Percentiles rank a stretch among this genome's conserved stretches.
These are phyloP conservation scores for Eulemur macaco DNA, from an alignment of 2,113 vertebrate genomes.

Conservation along the genomic window DNA sequence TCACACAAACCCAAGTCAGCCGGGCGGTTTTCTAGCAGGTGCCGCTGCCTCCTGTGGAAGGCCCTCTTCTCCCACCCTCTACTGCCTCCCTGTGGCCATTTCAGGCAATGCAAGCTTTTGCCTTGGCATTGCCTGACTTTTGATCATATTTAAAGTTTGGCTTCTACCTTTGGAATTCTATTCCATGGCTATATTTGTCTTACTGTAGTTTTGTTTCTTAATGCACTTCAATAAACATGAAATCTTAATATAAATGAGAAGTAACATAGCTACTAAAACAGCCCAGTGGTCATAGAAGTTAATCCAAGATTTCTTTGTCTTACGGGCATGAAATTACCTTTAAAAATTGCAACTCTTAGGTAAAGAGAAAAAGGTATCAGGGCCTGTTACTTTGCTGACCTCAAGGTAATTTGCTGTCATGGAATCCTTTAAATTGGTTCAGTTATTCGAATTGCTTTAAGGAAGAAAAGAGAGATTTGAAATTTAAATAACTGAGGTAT, in stretches of 20 bases:
- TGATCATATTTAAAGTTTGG: neutral
- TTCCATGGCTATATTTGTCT: neutral
- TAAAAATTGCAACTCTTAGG: neutral
- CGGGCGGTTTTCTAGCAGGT: neutral
- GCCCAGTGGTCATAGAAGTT: neutral
- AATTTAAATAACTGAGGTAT: neutral
- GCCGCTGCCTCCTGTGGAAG: neutral
- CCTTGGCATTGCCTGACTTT: neutral
- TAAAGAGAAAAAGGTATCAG: neutral
- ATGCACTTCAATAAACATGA: neutral
- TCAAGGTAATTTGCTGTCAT: neutral
- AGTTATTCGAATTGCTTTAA: neutral
- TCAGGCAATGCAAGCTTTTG: neutral
- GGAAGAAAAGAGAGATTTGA: slow-evolving; percentile 24
- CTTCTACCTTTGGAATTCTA: neutral
- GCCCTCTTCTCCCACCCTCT: neutral
- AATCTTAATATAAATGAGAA: neutral
- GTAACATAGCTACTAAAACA: neutral
- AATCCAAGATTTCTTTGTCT: neutral
- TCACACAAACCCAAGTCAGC: neutral
- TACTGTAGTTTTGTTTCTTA: neutral
- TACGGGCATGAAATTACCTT: neutral
- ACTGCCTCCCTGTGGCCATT: neutral
- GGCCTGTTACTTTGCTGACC: neutral
- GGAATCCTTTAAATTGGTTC: neutral